phyloP scores from a whole-genome alignment of 2,113 vertebrate species.

The Poecilia latipinna region DNA sequence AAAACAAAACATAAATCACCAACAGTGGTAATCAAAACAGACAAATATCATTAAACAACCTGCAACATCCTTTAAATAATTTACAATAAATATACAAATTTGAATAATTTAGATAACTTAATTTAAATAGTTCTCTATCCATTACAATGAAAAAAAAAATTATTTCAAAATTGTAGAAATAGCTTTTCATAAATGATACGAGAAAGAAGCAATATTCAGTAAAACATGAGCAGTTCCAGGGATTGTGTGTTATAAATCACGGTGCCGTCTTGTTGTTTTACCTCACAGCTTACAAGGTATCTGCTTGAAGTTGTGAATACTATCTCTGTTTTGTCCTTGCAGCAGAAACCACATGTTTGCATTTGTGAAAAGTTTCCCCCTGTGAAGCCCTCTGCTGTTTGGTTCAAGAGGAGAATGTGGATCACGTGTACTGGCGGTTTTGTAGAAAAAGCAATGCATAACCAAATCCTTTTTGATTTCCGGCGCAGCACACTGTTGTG shows the following conservation, averaged over 20 bases:
- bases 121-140: too few species aligned
- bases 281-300: neutral
- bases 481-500: neutral
- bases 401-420: slow-evolving; percentile 32
- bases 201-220: neutral
- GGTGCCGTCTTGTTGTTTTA: neutral
- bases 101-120: too few species aligned
- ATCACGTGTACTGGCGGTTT: slow-evolving; percentile 20
- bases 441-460: slow-evolving; percentile 6
- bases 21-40: too few species aligned
- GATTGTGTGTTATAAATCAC: slow-evolving; percentile 5
- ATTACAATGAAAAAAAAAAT: too few species aligned
- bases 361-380: slow-evolving; percentile 33
- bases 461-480: slow-evolving; percentile 12
- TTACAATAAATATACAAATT: too few species aligned
- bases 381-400: slow-evolving; percentile 1
- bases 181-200: too few species aligned
- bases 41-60: too few species aligned
- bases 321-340: slow-evolving; percentile 31
- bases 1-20: too few species aligned
- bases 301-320: neutral
- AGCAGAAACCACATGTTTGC: slow-evolving; percentile 42
- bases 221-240: neutral
- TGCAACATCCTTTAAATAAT: too few species aligned
- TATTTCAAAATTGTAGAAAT: too few species aligned